Base-by-base conservation (phyloP, 2,888 invertebrate species). In the Polyommatus icarus region DNA sequence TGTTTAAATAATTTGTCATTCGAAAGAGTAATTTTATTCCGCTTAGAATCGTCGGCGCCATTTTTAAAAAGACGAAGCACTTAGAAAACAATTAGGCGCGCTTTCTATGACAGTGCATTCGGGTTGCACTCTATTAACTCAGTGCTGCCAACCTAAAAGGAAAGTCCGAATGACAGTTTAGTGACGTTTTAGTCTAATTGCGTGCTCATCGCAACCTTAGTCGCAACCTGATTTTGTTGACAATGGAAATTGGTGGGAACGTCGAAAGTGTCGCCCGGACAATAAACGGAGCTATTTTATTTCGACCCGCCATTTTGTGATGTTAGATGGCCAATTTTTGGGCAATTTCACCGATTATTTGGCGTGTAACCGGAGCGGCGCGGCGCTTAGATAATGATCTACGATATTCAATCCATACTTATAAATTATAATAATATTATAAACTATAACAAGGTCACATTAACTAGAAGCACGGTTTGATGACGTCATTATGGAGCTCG, bases 131-230 rank as follows among this genome's bases (percentile, higher is more conserved):
- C 92, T 91, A 90, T 92, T 93, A 90, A 91, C 88, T 89, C 85
- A 85, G 73, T 24, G 73, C 24, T 73, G 46, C 50, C 50, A 73
- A 73, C 73, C 73, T 75, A 75, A 75, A 75, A 75, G 50, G 75
- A 75, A 75, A 75, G 75, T 75, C 73, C 46, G 15, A 72, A 24
- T 50, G 29, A 89, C 90, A 87, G 87, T 89, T 91, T 89, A 89
- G 88, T 84, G 85, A 83, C 90, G 90, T 90, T 91, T 91, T 91
- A 91, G 89, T 92, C 90, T 91, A 90, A 93, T 92, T 93, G 89
- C 87, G 82, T 82, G 82, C 85, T 90, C 89, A 88, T 89, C 89
- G 87, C 87, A 88, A 88, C 84, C 54, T n/a, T 90, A 89, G 88
- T 89, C 89, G 87, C 87, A 75, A 50, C 75, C 75, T 75, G 29